Conservation (phyloP, 2,888 invertebrate genomes). For the Acrobasis consociella region DNA sequence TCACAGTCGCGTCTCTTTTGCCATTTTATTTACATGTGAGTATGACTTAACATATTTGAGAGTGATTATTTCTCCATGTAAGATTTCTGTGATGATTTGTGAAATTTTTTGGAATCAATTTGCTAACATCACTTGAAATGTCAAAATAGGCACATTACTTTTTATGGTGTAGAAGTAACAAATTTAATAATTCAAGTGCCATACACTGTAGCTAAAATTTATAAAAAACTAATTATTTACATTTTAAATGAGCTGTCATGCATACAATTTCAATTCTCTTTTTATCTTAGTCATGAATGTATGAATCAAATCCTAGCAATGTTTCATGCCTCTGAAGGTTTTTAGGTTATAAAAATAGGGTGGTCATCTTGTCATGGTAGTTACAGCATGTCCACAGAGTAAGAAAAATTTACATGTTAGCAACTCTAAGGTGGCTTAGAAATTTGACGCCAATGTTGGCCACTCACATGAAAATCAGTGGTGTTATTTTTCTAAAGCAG, state of each 20-base stretch:
- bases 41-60: constrained; percentile 39
- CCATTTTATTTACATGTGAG: constrained; percentile 30
- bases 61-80: background rate
- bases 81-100: background rate
- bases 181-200: background rate
- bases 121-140: background rate
- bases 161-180: background rate
- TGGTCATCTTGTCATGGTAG: background rate
- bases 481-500: no score
- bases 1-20: constrained; percentile 25
- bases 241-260: background rate
- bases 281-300: background rate
- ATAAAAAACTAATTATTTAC: background rate
- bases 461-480: no score
- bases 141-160: background rate
- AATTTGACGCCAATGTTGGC: no score
- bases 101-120: background rate
- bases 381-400: background rate
- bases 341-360: background rate
- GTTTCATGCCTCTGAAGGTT: background rate
- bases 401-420: background rate
- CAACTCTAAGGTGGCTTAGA: no score
- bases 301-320: background rate
- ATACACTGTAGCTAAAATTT: background rate
- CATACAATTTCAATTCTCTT: background rate